Evolutionary conservation across 1,140 invertebrate genomes (phyloP), one percentile per base, ranked within the genome.

Genomic region (Pseudomyrmex sp.): DNA sequence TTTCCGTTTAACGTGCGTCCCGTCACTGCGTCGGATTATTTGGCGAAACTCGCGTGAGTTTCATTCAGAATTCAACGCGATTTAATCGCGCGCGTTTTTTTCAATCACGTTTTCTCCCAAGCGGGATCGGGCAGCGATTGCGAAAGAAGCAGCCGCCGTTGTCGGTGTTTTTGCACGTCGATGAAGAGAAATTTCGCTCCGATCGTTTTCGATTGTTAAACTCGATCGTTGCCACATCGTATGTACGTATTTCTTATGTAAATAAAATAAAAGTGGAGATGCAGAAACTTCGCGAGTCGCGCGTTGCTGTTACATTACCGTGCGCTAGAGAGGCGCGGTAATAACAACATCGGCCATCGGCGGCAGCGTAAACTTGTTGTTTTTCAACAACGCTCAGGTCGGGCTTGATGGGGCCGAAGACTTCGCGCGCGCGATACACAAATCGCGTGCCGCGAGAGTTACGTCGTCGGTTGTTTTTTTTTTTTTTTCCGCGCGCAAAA

Each of bases 381-480:
- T 68, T 68, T 56, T 26, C n/a, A 26, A 66, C 48, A 62, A 18
- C 18, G 18, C 8, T n/a, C 15, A 5, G 35, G 35, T 5, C 10
- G 15, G 9, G 8, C 5, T 13, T 20, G 61, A 61, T 26, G 23
- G n/a, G 13, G 62, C 63, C 50, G 35, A 50, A 46, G 46, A 15
- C 75, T 77, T 46, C 66, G 62, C 20, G 26, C 63, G 48, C 62
- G 26, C 26, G 23, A 63, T 20, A 76, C 23, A 63, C 10, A 54
- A 70, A 59, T 73, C 61, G 70, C 13, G 9, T 35, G 18, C 3
- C 18, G 58, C 9, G 18, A 59, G 59, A 59, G 58, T 59, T 59
- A 52, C 48, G 7, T 1, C 35, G 18, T 80, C 54, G 54, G 15
- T 80, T 61, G 9, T 35, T 7, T 7, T 35, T 35, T 35, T 35